These are phyloP conservation scores for Acleris laterana DNA, from an alignment of 2,888 invertebrate species.

Conservation along the genomic window DNA sequence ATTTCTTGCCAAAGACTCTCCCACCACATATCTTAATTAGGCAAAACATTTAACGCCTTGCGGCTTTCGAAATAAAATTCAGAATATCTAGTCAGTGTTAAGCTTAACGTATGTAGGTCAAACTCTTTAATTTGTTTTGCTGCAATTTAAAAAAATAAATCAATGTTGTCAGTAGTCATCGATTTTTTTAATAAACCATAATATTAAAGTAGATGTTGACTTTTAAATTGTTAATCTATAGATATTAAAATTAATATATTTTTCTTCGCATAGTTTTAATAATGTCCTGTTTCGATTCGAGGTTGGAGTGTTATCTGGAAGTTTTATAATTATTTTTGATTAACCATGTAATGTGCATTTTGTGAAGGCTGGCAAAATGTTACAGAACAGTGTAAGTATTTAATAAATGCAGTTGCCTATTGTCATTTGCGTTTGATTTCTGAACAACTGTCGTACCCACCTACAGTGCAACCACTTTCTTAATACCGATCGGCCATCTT, in stretches of 20 bases:
- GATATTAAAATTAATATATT: conserved; percentile 36
- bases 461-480: too few species aligned
- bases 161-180: conserved; percentile 48
- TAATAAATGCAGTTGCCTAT: conserved; percentile 73
- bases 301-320: conserved; percentile 28
- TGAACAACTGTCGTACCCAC: too few species aligned
- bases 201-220: conserved; percentile 13
- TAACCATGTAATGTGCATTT: conserved; percentile 56
- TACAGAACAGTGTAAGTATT: conserved; percentile 53
- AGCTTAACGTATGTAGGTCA: conserved; percentile 31
- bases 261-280: conserved; percentile 21
- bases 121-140: background rate
- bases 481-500: too few species aligned
- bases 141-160: conserved; percentile 28
- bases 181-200: conserved; percentile 9
- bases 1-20: conserved; percentile 49
- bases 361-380: conserved; percentile 81
- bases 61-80: conserved; percentile 31
- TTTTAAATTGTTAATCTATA: conserved; percentile 43
- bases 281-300: conserved; percentile 35
- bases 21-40: conserved; percentile 63
- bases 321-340: conserved; percentile 33
- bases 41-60: conserved; percentile 19
- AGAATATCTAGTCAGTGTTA: conserved; percentile 30
- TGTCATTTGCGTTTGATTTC: conserved; percentile 49